Conservation (phyloP, 1,140 invertebrate species). For the Drosophila quadrilineata region DNA sequence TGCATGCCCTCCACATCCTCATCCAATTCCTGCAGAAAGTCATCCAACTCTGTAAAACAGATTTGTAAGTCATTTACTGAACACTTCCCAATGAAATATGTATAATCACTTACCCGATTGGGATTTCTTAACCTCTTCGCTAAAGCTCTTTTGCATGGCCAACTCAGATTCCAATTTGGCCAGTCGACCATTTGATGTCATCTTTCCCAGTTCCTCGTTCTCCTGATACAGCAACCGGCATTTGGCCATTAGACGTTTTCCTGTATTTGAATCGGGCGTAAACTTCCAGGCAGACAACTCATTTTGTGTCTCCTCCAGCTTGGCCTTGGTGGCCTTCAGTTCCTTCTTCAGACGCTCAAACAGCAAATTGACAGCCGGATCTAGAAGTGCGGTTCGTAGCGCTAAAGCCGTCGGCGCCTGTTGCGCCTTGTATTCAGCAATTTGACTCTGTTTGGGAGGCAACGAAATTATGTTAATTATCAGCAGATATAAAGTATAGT, state of each 20-base stretch:
- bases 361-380: constrained; percentile 97
- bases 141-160: constrained; percentile 96
- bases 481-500: too few relatives aligned
- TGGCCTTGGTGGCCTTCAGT: constrained; percentile 92
- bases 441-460: constrained; percentile 89
- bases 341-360: constrained; percentile 96
- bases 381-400: constrained; percentile 91
- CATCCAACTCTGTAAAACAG: constrained; percentile 90
- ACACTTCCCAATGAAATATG: neutral
- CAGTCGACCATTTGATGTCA: constrained; percentile 96
- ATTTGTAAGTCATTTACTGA: neutral
- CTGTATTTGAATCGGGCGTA: constrained; percentile 98
- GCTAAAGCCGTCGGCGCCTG: constrained; percentile 90
- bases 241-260: constrained; percentile 98
- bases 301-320: constrained; percentile 98
- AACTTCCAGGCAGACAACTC: constrained; percentile 99
- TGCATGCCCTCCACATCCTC: constrained; percentile 99
- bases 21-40: constrained; percentile 97
- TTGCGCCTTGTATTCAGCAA: constrained; percentile 92
- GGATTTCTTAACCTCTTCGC: constrained; percentile 98
- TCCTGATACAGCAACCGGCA: constrained; percentile 98
- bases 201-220: constrained; percentile 98
- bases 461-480: too few relatives aligned
- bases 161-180: constrained; percentile 98
- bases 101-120: constrained; percentile 88